These are phyloP conservation scores for Strigamia crassipes DNA, from an alignment of 2,888 invertebrate genomes.

Conservation along the genomic window DNA sequence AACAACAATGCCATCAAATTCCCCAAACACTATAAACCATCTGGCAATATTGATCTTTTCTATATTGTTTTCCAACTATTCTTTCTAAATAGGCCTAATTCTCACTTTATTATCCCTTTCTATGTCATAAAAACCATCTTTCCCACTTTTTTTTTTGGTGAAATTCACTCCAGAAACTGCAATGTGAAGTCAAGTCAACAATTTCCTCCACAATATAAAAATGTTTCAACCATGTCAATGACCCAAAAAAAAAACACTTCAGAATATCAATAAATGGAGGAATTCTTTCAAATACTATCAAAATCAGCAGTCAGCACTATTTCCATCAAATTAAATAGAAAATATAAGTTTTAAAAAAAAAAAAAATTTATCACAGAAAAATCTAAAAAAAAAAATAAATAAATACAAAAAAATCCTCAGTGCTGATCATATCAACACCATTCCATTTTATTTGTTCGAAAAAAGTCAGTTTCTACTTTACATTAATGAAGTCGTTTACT, in stretches of 20 bases:
- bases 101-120: neutral
- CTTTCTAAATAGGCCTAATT: neutral
- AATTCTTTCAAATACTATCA: neutral
- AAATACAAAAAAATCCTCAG: no score
- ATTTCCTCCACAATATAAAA: neutral
- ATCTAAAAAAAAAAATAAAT: no score
- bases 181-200: constrained; percentile 3
- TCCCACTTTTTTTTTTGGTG: neutral
- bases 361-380: no score
- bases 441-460: neutral
- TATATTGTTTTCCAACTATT: no score
- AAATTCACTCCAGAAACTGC: neutral
- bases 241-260: neutral
- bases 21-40: neutral
- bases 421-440: no score
- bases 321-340: neutral
- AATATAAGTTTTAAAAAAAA: no score
- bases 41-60: neutral
- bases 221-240: neutral
- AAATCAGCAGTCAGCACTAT: neutral
- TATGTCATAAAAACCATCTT: neutral
- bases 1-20: neutral
- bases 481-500: constrained; percentile 28
- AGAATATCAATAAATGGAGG: neutral
- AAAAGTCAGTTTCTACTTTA: neutral